Percentiles rank a stretch among this genome's conserved stretches.
Evolutionary conservation across 2,888 invertebrate genomes (phyloP).

Genomic region (Exephanes ischioxanthus): DNA sequence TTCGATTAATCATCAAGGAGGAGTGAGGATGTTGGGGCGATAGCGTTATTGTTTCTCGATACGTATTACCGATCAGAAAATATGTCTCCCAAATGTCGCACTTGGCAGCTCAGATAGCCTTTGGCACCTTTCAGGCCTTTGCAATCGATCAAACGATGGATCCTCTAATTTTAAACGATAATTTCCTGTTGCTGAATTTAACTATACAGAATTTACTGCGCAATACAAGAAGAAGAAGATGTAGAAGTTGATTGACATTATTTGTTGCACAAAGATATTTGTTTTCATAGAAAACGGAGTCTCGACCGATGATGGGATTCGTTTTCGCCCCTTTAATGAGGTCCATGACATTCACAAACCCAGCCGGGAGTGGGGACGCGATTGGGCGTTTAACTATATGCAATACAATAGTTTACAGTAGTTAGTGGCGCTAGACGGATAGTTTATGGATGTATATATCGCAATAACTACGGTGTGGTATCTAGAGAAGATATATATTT

Average conservation of each 20-base stretch:
- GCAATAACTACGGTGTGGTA: conserved; percentile 75
- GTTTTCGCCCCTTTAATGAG: conserved; percentile 84
- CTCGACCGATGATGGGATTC: conserved; percentile 75
- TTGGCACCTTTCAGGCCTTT: conserved; percentile 4
- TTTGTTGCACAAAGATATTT: conserved; percentile 17
- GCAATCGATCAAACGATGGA: background rate
- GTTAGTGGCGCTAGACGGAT: conserved; percentile 79
- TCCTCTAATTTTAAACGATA: background rate
- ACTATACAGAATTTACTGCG: background rate
- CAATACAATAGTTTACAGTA: conserved; percentile 77
- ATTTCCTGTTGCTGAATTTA: background rate
- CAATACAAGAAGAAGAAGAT: background rate
- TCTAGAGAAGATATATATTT: conserved; percentile 81
- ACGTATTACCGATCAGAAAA: conserved; percentile 80
- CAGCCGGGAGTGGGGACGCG: conserved; percentile 82
- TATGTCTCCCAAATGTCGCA: conserved; percentile 82
- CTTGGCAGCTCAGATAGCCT: conserved; percentile 11
- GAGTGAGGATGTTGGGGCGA: conserved; percentile 40
- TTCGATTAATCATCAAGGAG: conserved; percentile 42
- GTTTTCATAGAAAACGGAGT: conserved; percentile 30
- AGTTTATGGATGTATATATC: conserved; percentile 73
- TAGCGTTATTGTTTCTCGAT: conserved; percentile 43
- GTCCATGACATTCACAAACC: conserved; percentile 82
- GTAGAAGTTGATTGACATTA: background rate
- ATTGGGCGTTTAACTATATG: conserved; percentile 74